Evolutionary conservation across 2,888 invertebrate genomes (phyloP).

Genomic region (Beris morrisii): DNA sequence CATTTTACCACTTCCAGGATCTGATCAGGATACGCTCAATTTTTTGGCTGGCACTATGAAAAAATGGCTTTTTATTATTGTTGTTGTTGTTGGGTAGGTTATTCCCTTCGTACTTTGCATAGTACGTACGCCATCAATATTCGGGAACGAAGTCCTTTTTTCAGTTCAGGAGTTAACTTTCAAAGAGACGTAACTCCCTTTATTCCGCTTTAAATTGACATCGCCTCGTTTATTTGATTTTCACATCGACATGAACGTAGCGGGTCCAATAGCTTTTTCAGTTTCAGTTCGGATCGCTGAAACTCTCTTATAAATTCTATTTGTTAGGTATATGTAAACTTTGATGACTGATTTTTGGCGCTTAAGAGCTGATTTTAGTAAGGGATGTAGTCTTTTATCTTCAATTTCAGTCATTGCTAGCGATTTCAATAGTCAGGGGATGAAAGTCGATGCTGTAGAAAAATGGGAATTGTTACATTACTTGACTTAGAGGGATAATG

Average conservation of each 20-base stretch:
- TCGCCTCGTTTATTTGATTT: conserved; percentile 26
- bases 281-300: conserved; percentile 13
- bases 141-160: background rate
- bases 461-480: too few relatives aligned
- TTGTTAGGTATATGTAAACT: conserved; percentile 20
- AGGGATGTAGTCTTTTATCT: background rate
- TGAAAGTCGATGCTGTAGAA: too few relatives aligned
- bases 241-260: conserved; percentile 15
- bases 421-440: too few relatives aligned
- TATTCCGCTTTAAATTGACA: conserved; percentile 19
- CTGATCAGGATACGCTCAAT: too few relatives aligned
- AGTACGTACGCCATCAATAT: too few relatives aligned
- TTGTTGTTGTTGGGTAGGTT: too few relatives aligned
- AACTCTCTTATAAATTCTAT: conserved; percentile 22
- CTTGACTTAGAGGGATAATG: too few relatives aligned
- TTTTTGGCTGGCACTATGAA: too few relatives aligned
- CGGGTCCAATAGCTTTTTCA: background rate
- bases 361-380: conserved; percentile 18
- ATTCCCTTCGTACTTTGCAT: too few relatives aligned
- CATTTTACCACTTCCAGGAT: too few relatives aligned
- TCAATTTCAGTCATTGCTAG: too few relatives aligned
- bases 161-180: conserved; percentile 10
- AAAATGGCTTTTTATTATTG: too few relatives aligned
- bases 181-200: conserved; percentile 1
- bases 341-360: conserved; percentile 25